Percentiles rank a stretch among this genome's conserved stretches.
phyloP scores from a whole-genome alignment of 2,888 invertebrate genomes.

The Eupithecia insigniata region DNA sequence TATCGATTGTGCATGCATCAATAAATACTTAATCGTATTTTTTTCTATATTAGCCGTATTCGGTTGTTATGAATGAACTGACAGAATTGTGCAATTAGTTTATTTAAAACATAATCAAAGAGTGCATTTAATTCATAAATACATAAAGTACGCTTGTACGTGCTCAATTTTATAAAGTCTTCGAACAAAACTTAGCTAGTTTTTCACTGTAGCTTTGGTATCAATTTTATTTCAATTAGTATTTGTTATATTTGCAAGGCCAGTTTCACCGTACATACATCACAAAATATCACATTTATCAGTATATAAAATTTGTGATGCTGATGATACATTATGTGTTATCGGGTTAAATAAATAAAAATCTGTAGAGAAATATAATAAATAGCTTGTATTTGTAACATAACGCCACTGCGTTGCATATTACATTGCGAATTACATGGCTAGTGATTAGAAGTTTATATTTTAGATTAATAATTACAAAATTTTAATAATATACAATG shows the following conservation, averaged over 20 bases:
- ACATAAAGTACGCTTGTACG: constrained; percentile 44
- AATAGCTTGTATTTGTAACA: constrained; percentile 41
- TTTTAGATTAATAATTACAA: constrained; percentile 60
- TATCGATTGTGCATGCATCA: constrained; percentile 14
- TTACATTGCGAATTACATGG: constrained; percentile 77
- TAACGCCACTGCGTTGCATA: constrained; percentile 46
- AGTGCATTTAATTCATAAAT: constrained; percentile 1
- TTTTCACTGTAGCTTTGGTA: constrained; percentile 6
- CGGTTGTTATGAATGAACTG: background rate
- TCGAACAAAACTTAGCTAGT: constrained; percentile 19
- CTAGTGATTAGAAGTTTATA: constrained; percentile 83
- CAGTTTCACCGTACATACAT: constrained; percentile 3
- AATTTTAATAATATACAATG: constrained; percentile 51
- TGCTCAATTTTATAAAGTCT: constrained; percentile 60
- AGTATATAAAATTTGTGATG: background rate
- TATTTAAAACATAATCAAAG: background rate
- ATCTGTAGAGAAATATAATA: constrained; percentile 21
- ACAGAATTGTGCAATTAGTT: background rate
- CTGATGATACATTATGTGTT: constrained; percentile 9
- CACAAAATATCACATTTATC: background rate
- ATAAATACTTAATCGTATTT: background rate
- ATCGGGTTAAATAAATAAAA: constrained; percentile 14
- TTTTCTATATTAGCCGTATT: constrained; percentile 4
- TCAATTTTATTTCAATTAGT: constrained; percentile 14
- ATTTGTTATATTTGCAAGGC: background rate